Evolutionary conservation across 1,140 invertebrate species (phyloP).

Genomic region (Pseudomyrmex gracilis): DNA sequence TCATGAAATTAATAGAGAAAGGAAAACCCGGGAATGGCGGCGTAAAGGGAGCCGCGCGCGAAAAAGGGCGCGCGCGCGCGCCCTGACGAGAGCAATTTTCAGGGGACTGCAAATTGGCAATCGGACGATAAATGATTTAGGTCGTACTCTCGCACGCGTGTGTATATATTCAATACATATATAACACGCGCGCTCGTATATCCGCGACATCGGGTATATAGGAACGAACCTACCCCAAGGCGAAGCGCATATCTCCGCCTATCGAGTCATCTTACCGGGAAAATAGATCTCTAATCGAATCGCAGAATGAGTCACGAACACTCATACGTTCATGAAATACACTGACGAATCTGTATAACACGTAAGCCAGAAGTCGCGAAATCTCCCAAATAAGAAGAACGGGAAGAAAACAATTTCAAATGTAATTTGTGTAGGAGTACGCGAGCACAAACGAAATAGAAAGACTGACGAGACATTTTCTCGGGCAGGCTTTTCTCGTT

Average conservation of each 20-base stretch:
- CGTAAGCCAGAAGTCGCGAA: neutral
- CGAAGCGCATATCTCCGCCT: conserved; percentile 58
- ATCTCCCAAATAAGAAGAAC: neutral
- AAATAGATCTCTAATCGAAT: conserved; percentile 75
- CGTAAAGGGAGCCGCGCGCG: conserved; percentile 15
- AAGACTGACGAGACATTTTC: too few species aligned
- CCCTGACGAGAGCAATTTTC: conserved; percentile 69
- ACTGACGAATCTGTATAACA: neutral
- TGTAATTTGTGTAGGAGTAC: too few species aligned
- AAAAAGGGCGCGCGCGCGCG: conserved; percentile 38
- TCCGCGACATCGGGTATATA: conserved; percentile 15
- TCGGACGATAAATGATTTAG: conserved; percentile 75
- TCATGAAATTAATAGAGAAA: conserved; percentile 27
- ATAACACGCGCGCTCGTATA: conserved; percentile 19
- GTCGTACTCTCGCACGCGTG: conserved; percentile 40
- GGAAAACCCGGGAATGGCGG: conserved; percentile 35
- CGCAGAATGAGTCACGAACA: conserved; percentile 20
- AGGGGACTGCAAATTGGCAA: conserved; percentile 74
- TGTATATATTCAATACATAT: conserved; percentile 1
- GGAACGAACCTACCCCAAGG: conserved; percentile 70
- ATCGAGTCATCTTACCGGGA: conserved; percentile 66
- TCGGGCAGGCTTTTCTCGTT: too few species aligned
- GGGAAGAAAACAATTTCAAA: neutral
- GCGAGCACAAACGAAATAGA: too few species aligned
- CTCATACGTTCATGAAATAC: neutral